Percentiles rank a stretch among this genome's conserved stretches.
Evolutionary conservation across 2,797 vertebrate species (phyloP).

Genomic region (Balearica regulorum): DNA sequence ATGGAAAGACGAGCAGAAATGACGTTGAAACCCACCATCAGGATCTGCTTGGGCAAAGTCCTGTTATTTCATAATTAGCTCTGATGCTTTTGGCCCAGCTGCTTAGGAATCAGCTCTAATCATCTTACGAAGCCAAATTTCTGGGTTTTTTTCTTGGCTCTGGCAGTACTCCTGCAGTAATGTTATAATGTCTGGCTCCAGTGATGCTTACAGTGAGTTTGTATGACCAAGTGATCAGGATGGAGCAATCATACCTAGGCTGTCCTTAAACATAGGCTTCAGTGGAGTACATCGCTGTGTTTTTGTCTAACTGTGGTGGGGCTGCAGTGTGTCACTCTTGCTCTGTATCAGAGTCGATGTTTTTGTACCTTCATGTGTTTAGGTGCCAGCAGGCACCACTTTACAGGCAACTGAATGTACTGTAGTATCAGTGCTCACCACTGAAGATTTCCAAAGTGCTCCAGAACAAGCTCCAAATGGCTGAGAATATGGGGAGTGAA

Average conservation of each 20-base stretch:
- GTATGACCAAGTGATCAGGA: not conserved
- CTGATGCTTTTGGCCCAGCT: constrained; percentile 1
- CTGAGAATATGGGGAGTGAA: not conserved
- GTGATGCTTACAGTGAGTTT: not conserved
- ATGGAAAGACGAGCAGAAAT: not conserved
- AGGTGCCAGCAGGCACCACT: not conserved
- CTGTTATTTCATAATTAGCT: constrained; percentile 26
- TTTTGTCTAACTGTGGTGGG: not conserved
- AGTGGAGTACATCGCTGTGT: rapidly evolving
- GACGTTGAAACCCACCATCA: not conserved
- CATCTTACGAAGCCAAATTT: not conserved
- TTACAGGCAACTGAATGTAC: not conserved
- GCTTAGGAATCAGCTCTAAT: not conserved
- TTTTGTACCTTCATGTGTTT: not conserved
- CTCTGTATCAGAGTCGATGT: not conserved
- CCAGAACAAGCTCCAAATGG: not conserved
- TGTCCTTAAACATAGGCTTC: not conserved
- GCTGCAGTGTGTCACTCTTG: not conserved
- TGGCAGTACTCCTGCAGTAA: not conserved
- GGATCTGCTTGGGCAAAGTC: constrained; percentile 5
- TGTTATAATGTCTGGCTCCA: not conserved
- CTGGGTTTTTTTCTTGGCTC: not conserved
- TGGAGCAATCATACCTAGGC: not conserved
- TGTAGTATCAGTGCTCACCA: not conserved
- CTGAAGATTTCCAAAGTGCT: not conserved